phyloP scores from a whole-genome alignment of 2,888 invertebrate genomes.

The Ophion obscuratus region DNA sequence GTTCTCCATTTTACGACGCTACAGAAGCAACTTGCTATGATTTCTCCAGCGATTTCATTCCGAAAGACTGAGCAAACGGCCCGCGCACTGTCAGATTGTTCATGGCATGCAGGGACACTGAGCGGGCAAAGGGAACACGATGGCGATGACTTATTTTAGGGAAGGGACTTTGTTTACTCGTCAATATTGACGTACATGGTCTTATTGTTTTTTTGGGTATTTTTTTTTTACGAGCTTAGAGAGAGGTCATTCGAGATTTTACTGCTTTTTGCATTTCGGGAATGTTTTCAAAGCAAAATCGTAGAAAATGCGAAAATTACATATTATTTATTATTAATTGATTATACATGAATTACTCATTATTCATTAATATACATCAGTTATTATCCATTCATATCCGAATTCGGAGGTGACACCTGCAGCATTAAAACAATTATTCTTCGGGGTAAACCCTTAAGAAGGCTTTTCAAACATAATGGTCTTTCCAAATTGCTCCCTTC shows the following conservation, averaged over 20 bases:
- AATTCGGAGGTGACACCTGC: too few relatives aligned
- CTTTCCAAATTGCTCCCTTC: too few relatives aligned
- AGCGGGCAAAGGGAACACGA: neutral
- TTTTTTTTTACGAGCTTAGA: neutral
- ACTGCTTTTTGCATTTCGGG: too few relatives aligned
- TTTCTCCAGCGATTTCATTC: slow-evolving; percentile 46
- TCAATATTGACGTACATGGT: neutral
- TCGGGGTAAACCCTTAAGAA: too few relatives aligned
- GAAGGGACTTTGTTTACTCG: neutral
- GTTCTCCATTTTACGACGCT: slow-evolving; percentile 63
- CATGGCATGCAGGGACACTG: neutral
- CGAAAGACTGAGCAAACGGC: slow-evolving; percentile 7
- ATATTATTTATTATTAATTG: too few relatives aligned
- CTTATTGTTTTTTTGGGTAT: neutral
- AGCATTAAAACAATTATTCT: too few relatives aligned
- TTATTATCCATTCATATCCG: too few relatives aligned
- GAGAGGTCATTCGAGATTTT: neutral
- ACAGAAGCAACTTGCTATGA: slow-evolving; percentile 35
- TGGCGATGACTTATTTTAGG: neutral
- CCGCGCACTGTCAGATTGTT: neutral
- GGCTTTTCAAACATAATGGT: too few relatives aligned
- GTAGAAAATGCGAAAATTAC: too few relatives aligned
- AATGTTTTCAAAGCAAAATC: too few relatives aligned
- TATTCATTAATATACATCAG: too few relatives aligned
- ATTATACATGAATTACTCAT: too few relatives aligned